Conservation (phyloP, 2,888 invertebrate species). For the Drosophila trichaetosa region DNA sequence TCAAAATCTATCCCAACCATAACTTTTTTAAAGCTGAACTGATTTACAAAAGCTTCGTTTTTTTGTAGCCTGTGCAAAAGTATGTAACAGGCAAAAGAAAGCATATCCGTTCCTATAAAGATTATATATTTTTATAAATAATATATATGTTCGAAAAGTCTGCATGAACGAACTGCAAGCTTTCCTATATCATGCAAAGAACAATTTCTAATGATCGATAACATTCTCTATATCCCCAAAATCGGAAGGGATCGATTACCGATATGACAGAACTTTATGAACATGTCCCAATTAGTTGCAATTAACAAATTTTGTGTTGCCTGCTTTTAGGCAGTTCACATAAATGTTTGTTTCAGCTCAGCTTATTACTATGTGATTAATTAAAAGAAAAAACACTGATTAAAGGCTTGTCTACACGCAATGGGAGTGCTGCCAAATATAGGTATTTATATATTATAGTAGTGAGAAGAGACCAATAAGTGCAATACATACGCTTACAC, state of each 20-base stretch:
- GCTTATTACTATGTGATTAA: background rate
- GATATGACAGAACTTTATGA: slow-evolving; percentile 15
- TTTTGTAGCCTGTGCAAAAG: background rate
- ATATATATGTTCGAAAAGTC: background rate
- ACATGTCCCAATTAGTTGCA: slow-evolving; percentile 10
- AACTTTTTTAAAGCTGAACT: background rate
- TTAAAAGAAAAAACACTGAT: background rate
- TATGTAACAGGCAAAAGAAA: background rate
- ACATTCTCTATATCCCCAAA: background rate
- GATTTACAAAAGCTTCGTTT: background rate
- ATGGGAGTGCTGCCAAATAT: background rate
- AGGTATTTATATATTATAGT: background rate
- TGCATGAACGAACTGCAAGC: background rate
- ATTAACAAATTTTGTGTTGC: slow-evolving; percentile 33
- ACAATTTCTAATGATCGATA: background rate
- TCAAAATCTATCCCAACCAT: too few relatives aligned
- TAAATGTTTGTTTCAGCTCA: slow-evolving; percentile 12
- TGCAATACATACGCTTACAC: background rate
- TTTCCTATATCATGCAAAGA: background rate
- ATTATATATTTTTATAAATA: background rate
- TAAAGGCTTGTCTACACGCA: background rate
- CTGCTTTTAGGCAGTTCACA: slow-evolving; percentile 63
- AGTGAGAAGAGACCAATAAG: background rate
- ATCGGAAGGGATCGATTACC: background rate
- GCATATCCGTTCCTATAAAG: background rate